These are phyloP conservation scores for Sphaeramia orbicularis DNA, from an alignment of 2,797 vertebrate species.

Conservation along the genomic window DNA sequence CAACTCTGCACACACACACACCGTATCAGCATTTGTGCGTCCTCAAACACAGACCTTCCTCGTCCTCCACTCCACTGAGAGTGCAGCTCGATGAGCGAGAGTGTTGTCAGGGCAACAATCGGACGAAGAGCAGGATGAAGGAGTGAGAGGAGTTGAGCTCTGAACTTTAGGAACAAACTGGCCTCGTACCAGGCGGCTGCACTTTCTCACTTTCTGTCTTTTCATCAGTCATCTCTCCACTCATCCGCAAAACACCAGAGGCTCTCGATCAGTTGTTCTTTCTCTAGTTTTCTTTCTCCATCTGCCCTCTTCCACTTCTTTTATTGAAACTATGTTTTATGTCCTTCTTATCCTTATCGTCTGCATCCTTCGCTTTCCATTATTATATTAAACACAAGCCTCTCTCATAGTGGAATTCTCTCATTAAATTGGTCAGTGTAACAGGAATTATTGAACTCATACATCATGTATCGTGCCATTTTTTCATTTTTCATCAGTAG, in stretches of 20 bases:
- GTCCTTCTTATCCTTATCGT: conserved; percentile 5
- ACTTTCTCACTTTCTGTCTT: conserved; percentile 50
- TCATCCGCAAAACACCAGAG: conserved; percentile 63
- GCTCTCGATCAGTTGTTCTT: conserved; percentile 41
- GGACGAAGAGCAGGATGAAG: conserved; percentile 64
- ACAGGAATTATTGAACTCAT: neutral
- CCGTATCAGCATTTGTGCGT: conserved; percentile 23
- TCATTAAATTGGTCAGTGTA: neutral
- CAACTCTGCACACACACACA: conserved; percentile 1
- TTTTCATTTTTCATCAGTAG: too few species aligned
- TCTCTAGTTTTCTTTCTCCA: conserved; percentile 27
- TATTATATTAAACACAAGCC: conserved; percentile 11
- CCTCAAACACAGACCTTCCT: conserved; percentile 36
- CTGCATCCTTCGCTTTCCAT: conserved; percentile 7
- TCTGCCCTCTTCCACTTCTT: conserved; percentile 33
- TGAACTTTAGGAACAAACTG: conserved; percentile 72
- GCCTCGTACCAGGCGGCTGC: conserved; percentile 22
- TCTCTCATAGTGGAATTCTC: conserved; percentile 7
- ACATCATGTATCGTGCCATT: neutral
- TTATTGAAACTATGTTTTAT: conserved; percentile 27
- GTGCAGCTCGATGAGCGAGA: conserved; percentile 55
- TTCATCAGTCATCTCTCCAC: conserved; percentile 62
- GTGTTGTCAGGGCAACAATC: conserved; percentile 80
- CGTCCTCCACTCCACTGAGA: conserved; percentile 45
- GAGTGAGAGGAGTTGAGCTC: conserved; percentile 65